Base-by-base conservation (phyloP, 2,797 vertebrate genomes). In the Acestrorhynchus altus region DNA sequence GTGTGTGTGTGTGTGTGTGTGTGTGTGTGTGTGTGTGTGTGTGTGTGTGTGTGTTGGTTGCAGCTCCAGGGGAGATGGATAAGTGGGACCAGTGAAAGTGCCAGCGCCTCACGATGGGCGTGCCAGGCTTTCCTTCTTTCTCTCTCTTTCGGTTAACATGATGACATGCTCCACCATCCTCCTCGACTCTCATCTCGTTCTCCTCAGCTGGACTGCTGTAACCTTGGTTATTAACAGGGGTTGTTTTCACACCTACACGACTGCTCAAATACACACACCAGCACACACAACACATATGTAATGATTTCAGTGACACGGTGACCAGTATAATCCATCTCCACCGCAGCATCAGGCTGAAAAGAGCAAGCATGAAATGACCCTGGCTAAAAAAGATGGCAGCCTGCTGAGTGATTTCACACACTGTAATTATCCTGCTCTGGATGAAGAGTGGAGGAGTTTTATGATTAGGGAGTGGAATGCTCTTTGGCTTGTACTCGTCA, bases 241-340 rank as follows among this genome's bases (percentile, higher is more conserved):
- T 9, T 46, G 47, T n/a, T 68, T 28, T 28, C 7, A 24, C 47
- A 56, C 57, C 28, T 11, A 52, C 20, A 59, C 57, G 16, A 0
- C 2, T 18, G 8, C 15, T 40, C 57, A 63, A n/a, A 63, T 42
- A 73, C 10, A 69, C 64, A 35, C 59, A 59, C 56, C 4, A 13
- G 18, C 59, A 52, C 64, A 47, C 15, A 12, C 10, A 31, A 35
- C 28, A 56, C 47, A 46, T 26, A 49, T 46, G 5, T 2, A 49
- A 28, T 54, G 39, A 77, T 31, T 46, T 69, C 77, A 49, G 70
- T 8, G 22, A 52, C 61, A 64, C 77, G 3, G n/a, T 26, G 52
- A 72, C 28, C 51, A 28, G 11, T 20, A n/a, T 78, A 49, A 72
- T 78, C 69, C 66, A 72, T 78, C 69, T 72, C 42, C 40, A 59